A percentile compares a stretch with the other conserved stretches of the same genome.
These are phyloP conservation scores for Rhodeus uyekii DNA, from an alignment of 2,797 vertebrate species.

Conservation along the genomic window DNA sequence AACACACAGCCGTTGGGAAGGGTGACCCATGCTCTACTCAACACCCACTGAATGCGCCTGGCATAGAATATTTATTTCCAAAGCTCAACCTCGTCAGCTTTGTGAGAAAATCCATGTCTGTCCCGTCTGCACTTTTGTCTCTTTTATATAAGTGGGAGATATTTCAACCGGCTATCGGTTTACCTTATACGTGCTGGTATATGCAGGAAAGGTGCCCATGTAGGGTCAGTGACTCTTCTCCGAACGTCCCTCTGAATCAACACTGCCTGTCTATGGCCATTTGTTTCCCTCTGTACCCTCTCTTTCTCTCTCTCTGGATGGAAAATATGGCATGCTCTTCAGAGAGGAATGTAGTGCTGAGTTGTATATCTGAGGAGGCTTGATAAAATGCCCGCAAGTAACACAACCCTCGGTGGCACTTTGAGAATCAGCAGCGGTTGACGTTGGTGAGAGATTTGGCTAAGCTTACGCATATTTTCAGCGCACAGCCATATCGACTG, in stretches of 20 bases:
- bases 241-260: slow-evolving; percentile 64
- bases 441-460: slow-evolving; percentile 42
- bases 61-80: slow-evolving; percentile 82
- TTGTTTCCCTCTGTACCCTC: slow-evolving; percentile 60
- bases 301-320: slow-evolving; percentile 52
- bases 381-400: slow-evolving; percentile 47
- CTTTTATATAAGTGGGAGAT: slow-evolving; percentile 81
- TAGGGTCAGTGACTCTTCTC: slow-evolving; percentile 80
- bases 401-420: slow-evolving; percentile 42
- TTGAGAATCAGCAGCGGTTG: slow-evolving; percentile 43
- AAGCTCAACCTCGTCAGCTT: slow-evolving; percentile 78
- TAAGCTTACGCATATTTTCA: slow-evolving; percentile 40
- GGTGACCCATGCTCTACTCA: slow-evolving; percentile 66
- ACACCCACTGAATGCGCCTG: slow-evolving; percentile 76
- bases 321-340: slow-evolving; percentile 57
- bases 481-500: slow-evolving; percentile 30
- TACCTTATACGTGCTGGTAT: slow-evolving; percentile 81
- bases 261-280: slow-evolving; percentile 52
- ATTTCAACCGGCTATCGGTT: slow-evolving; percentile 82
- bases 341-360: slow-evolving; percentile 49
- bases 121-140: slow-evolving; percentile 75
- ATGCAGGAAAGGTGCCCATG: slow-evolving; percentile 81
- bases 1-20: slow-evolving; percentile 18
- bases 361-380: slow-evolving; percentile 40
- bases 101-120: slow-evolving; percentile 82